Base-by-base conservation (phyloP, 2,113 vertebrate species). In the Spheniscus mendiculus region DNA sequence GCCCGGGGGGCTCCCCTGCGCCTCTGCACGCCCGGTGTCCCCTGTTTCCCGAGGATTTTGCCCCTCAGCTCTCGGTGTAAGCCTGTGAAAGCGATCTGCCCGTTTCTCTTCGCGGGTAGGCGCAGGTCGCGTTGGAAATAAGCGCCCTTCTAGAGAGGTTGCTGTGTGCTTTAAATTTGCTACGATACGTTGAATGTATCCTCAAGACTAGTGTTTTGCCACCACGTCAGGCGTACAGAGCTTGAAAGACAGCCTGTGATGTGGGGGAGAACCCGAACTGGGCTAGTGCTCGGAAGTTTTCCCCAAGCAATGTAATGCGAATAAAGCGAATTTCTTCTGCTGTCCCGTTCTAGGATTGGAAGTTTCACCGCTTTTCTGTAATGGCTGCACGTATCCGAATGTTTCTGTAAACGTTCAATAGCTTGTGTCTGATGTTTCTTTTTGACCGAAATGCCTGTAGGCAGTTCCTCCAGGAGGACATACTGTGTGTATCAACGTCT, bases 61-160 rank as follows among this genome's bases (percentile, higher is more conserved):
- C 30, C 1, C 26, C 1, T 15, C 9, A 5, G 20, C 22, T 27
- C 1, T 14, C 26, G 4, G 25, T 6, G 5, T 15, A 11, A 53
- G 23, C 30, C 47, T 7, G 52, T 2, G 29, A 15, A 30, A 49
- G 34, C 38, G 36, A 0, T 6, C 27, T 6, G 25, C 36, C 18
- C 1, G 58, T 38, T 30, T 12, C 36, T 12, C 36, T 27, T 14
- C 4, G 65, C 0, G 7, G 21, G 3, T 34, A 1, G 40, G 19
- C 2, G 0, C 23, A 5, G 8, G 30, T 0, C 12, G 32, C 6
- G 21, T 2, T 42, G 50, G 13, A 36, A 49, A 3, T 12, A 9
- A 50, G 29, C 1, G 25, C 5, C 22, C 30, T 29, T 47, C 32
- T 20, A 7, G n/a, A 29, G 44, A 34, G 38, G 23, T 4, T 47